Conservation (phyloP, 2,113 vertebrate genomes). For the Bolborhynchus lineola region DNA sequence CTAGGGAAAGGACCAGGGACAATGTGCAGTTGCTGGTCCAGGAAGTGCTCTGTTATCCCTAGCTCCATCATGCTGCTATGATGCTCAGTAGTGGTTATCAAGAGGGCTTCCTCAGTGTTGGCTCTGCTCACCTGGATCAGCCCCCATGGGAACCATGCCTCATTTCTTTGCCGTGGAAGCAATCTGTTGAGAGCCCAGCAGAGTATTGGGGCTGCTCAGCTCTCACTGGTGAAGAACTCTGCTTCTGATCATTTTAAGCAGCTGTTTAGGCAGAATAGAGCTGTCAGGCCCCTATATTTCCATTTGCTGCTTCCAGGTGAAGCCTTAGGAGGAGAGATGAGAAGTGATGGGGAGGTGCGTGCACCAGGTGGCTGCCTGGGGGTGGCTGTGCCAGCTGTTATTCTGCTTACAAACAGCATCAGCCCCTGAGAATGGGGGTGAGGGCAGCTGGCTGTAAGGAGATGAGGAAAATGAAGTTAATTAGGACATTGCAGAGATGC, state of each 20-base stretch:
- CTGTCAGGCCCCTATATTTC: neutral
- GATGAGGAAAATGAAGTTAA: conserved; percentile 12
- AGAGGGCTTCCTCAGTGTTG: fast-evolving
- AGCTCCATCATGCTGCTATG: fast-evolving
- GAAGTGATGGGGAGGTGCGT: neutral
- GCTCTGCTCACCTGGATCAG: neutral
- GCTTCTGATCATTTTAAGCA: neutral
- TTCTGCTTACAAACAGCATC: neutral
- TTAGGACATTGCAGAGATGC: neutral
- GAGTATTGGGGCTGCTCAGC: neutral
- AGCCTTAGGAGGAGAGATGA: neutral
- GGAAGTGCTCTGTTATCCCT: neutral
- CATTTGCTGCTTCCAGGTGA: neutral
- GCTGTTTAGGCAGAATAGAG: neutral
- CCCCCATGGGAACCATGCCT: fast-evolving
- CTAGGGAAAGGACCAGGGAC: neutral
- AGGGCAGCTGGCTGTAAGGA: neutral
- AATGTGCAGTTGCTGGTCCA: neutral
- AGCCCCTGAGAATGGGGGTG: neutral
- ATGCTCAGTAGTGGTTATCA: neutral
- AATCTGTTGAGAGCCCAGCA: neutral
- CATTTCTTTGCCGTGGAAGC: fast-evolving
- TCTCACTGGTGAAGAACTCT: neutral
- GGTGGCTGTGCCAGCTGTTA: neutral
- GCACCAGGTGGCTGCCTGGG: neutral